Evolutionary conservation across 2,888 invertebrate species (phyloP).

Genomic region (Polietes domitor): DNA sequence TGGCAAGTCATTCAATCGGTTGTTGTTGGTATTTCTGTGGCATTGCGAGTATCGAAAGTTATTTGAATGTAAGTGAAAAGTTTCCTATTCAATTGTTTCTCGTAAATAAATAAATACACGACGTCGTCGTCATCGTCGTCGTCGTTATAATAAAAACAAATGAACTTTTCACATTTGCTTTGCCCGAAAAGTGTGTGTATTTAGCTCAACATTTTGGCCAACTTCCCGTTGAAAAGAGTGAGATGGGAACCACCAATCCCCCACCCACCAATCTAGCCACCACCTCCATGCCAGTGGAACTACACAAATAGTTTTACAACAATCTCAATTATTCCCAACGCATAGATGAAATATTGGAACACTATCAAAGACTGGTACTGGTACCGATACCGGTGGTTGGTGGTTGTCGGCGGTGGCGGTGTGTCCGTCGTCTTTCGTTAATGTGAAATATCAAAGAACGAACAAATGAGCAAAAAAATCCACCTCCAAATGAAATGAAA

Average conservation of each 20-base stretch:
- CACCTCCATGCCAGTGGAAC: too few species aligned
- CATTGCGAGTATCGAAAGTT: neutral
- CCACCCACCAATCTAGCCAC: too few species aligned
- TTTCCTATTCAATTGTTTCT: slow-evolving; percentile 1
- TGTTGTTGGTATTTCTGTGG: neutral
- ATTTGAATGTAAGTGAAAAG: slow-evolving; percentile 6
- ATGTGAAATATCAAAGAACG: neutral
- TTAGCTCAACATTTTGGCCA: neutral
- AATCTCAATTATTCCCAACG: slow-evolving; percentile 23
- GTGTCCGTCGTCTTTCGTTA: neutral
- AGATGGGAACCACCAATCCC: too few species aligned
- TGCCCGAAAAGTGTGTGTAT: neutral
- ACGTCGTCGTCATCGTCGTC: neutral
- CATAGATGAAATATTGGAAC: neutral
- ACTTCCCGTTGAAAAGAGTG: neutral
- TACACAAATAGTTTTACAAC: slow-evolving; percentile 10
- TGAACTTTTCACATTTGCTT: slow-evolving; percentile 14
- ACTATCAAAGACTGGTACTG: too few species aligned
- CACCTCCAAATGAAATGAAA: too few species aligned
- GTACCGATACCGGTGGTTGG: neutral
- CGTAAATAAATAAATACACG: slow-evolving; percentile 12
- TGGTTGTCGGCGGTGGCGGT: neutral
- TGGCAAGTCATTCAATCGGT: neutral
- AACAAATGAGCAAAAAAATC: too few species aligned
- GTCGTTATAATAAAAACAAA: slow-evolving; percentile 15